A percentile compares a stretch with the other conserved stretches of the same genome.
Evolutionary conservation across 2,888 invertebrate genomes (phyloP).

Genomic region (Smittia aterrima): DNA sequence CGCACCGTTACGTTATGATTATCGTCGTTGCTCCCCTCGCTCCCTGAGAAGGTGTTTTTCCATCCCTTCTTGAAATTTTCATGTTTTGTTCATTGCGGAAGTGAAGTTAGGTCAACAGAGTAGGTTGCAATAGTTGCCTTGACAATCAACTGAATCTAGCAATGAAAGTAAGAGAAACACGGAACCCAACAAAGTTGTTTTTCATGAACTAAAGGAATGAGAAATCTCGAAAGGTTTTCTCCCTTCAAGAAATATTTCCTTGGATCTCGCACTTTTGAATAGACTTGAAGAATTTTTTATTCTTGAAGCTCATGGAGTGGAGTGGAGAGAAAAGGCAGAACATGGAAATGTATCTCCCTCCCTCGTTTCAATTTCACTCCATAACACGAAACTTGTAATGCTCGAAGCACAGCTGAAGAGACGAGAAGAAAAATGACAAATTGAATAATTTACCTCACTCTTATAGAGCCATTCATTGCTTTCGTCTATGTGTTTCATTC

Average conservation of each 20-base stretch:
- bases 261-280: neutral
- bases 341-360: slow-evolving; percentile 8
- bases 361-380: neutral
- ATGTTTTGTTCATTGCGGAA: neutral
- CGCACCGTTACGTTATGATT: slow-evolving; percentile 26
- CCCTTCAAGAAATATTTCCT: neutral
- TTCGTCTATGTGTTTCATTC: neutral
- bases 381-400: neutral
- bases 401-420: neutral
- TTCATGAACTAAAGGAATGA: neutral
- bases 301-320: neutral
- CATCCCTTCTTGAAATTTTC: neutral
- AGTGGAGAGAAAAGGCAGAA: neutral
- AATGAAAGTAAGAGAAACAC: no score
- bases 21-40: neutral
- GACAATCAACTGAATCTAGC: neutral
- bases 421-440: slow-evolving; percentile 28
- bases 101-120: neutral
- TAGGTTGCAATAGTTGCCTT: neutral
- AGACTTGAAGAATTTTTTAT: neutral
- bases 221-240: neutral
- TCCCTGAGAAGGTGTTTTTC: neutral
- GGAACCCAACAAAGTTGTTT: no score
- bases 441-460: slow-evolving; percentile 35
- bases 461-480: slow-evolving; percentile 20